phyloP scores from a whole-genome alignment of 2,113 vertebrate species.

The Perognathus longimembris region DNA sequence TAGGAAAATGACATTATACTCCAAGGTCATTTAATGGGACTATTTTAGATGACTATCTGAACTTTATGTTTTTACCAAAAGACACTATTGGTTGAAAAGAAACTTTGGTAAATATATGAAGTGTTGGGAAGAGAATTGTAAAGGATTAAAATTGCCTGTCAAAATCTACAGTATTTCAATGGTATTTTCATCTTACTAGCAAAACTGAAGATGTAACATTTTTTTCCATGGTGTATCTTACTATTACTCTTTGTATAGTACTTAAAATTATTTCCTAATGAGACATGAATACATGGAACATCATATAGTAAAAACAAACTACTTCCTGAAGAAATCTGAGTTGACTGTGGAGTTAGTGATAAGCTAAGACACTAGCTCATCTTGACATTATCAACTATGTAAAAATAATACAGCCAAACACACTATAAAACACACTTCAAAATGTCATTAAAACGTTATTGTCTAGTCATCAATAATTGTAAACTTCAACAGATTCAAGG shows the following conservation, averaged over 20 bases:
- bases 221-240: background rate
- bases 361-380: background rate
- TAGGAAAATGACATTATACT: conserved; percentile 23
- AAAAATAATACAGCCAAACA: conserved; percentile 12
- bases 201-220: background rate
- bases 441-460: background rate
- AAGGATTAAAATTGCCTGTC: background rate
- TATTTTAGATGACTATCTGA: background rate
- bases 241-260: background rate
- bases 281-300: background rate
- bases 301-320: background rate
- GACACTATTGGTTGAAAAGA: background rate
- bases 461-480: background rate
- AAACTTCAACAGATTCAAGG: background rate
- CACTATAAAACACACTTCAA: background rate
- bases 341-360: background rate
- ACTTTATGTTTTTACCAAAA: background rate
- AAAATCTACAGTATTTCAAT: conserved; percentile 1
- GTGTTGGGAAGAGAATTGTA: background rate
- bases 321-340: background rate
- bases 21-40: background rate
- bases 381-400: background rate
- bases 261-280: conserved; percentile 30
- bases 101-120: background rate
- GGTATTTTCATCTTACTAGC: background rate